These are phyloP conservation scores for Trichonephila inaurata DNA, from an alignment of 1,140 invertebrate genomes.

Conservation along the genomic window DNA sequence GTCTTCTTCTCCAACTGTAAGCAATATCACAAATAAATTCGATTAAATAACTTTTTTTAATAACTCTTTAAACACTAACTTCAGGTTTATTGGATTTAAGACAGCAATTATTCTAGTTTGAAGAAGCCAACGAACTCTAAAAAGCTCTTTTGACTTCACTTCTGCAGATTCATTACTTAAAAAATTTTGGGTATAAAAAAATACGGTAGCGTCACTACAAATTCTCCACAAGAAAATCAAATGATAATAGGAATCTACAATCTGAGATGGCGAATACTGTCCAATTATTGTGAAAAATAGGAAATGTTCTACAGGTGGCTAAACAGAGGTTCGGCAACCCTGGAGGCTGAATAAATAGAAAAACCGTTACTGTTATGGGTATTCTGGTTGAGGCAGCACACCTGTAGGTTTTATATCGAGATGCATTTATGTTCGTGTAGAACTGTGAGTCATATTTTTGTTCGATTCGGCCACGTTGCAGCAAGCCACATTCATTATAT, in stretches of 20 bases:
- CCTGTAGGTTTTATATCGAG: conserved; percentile 68
- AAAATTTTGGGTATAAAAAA: not conserved
- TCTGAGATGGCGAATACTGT: conserved; percentile 64
- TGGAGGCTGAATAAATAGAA: conserved; percentile 70
- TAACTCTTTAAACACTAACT: not conserved
- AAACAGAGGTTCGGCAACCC: conserved; percentile 71
- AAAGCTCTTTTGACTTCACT: not conserved
- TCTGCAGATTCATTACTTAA: conserved; percentile 4
- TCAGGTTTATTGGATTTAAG: not conserved
- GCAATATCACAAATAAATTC: too few relatives aligned
- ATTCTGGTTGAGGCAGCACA: conserved; percentile 51
- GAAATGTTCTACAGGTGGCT: conserved; percentile 67
- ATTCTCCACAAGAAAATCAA: not conserved
- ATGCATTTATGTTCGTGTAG: conserved; percentile 8
- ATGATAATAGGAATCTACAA: conserved; percentile 28
- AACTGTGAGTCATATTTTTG: conserved; percentile 68
- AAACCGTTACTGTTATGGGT: conserved; percentile 69
- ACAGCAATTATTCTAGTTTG: not conserved
- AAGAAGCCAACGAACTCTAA: conserved; percentile 44
- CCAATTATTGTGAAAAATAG: conserved; percentile 71
- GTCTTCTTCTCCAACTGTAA: too few relatives aligned
- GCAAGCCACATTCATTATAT: not conserved
- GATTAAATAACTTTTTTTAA: too few relatives aligned
- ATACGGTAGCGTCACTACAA: not conserved
- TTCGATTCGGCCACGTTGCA: conserved; percentile 59